Base-by-base conservation (phyloP, 2,888 invertebrate genomes). In the Cephus sareptanus region DNA sequence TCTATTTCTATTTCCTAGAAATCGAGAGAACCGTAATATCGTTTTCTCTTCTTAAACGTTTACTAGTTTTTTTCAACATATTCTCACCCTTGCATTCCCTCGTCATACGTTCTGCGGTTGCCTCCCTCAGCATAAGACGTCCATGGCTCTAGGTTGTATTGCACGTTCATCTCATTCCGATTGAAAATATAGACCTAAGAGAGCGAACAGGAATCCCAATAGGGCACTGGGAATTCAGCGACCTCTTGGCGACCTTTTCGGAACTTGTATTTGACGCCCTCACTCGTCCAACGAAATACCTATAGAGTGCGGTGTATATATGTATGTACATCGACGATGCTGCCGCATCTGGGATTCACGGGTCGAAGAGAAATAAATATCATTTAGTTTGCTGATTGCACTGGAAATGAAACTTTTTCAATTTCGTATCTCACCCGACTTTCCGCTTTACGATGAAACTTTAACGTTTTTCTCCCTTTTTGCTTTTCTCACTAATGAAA, bases 1-100 rank as follows among this genome's bases (percentile, higher is more conserved):
- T 56, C 23, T 73, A 74, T 34, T n/a, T 35, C n/a, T 75, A 40
- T 73, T 82, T 75, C 75, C 76, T 81, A 77, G 74, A 69, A 77
- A 78, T 78, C 77, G 73, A 75, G 40, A 73, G 69, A 74, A 73
- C n/a, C 75, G 35, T 40, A 23, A 30, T 40, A 71, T 76, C 69
- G 11, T 23, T 76, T 70, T 75, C 11, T 40, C 73, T 73, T 73
- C 70, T 33, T 69, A n/a, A 13, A 15, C 30, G 31, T 30, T 40
- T n/a, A 71, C 33, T 69, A 33, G 23, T 40, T 40, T 71, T 13
- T 69, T 75, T 75, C 9, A 30, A 12, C 30, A n/a, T 71, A 35
- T 75, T 37, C 71, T 73, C 73, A 77, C 69, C 75, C n/a, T n/a
- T 34, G 34, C 71, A 76, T 71, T 74, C 23, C 15, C 34, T 70